Evolutionary conservation across 2,888 invertebrate species (phyloP).

Genomic region (Schrankia costaestrigalis): DNA sequence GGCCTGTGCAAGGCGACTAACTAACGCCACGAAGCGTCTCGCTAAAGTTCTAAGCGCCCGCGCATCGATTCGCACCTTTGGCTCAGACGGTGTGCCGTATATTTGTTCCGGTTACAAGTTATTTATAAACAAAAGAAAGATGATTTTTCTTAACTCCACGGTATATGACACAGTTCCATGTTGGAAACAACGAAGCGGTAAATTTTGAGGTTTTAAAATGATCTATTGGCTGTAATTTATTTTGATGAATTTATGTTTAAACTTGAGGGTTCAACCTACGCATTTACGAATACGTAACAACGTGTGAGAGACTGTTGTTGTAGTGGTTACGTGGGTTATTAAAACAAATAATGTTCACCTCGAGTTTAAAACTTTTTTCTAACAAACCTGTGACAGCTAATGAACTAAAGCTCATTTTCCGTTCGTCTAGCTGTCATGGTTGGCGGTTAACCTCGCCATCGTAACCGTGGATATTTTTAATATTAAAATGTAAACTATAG

Average conservation of each 20-base stretch:
- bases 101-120: slow-evolving; percentile 75
- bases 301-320: too few relatives aligned
- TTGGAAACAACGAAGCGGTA: slow-evolving; percentile 49
- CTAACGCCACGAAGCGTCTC: slow-evolving; percentile 50
- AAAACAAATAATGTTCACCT: slow-evolving; percentile 14
- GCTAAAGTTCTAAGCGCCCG: slow-evolving; percentile 46
- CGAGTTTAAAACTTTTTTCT: slow-evolving; percentile 16
- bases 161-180: slow-evolving; percentile 70
- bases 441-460: slow-evolving; percentile 43
- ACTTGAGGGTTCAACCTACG: too few relatives aligned
- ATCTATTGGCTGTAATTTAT: slow-evolving; percentile 9
- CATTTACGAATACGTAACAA: too few relatives aligned
- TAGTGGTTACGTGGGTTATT: slow-evolving; percentile 1
- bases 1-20: slow-evolving; percentile 65
- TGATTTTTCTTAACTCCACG: slow-evolving; percentile 64
- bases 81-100: slow-evolving; percentile 72
- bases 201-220: slow-evolving; percentile 28
- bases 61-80: slow-evolving; percentile 68
- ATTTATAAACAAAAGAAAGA: slow-evolving; percentile 76
- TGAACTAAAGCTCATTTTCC: slow-evolving; percentile 27
- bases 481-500: slow-evolving; percentile 34
- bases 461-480: slow-evolving; percentile 37
- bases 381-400: slow-evolving; percentile 13
- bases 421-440: slow-evolving; percentile 38
- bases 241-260: slow-evolving; percentile 22